Evolutionary conservation across 2,113 vertebrate species (phyloP).

Genomic region (Lepisosteus oculatus): DNA sequence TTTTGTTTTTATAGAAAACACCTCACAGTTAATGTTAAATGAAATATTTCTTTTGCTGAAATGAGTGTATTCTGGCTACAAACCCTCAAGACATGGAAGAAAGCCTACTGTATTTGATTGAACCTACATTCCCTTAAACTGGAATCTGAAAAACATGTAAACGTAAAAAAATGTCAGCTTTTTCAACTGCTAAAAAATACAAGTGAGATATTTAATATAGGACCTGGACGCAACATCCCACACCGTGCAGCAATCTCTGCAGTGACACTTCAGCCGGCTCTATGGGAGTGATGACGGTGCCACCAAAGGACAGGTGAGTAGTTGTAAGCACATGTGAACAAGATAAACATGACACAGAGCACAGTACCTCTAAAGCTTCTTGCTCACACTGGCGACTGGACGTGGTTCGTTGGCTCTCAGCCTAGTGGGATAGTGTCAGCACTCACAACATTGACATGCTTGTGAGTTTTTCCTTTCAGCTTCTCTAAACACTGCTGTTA

Average conservation of each 20-base stretch:
- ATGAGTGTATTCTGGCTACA: no score
- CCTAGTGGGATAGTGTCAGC: slow-evolving; percentile 3
- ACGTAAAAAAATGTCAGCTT: no score
- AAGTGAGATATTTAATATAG: neutral
- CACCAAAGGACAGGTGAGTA: neutral
- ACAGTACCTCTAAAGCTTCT: neutral
- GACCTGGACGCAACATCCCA: neutral
- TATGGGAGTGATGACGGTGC: neutral
- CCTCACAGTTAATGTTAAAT: no score
- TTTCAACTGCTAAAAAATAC: no score
- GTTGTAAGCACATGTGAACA: neutral
- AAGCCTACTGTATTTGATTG: no score
- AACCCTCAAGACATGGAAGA: no score
- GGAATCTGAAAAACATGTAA: no score
- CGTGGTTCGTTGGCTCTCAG: neutral
- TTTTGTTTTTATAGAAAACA: no score
- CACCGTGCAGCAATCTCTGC: neutral
- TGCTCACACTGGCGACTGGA: neutral
- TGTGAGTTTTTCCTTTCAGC: neutral
- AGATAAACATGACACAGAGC: neutral
- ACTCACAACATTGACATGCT: neutral
- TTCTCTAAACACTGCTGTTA: neutral
- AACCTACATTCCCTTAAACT: no score
- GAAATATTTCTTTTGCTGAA: no score
- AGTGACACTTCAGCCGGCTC: neutral